phyloP scores from a whole-genome alignment of 2,797 vertebrate species.

The Myotis planiceps region DNA sequence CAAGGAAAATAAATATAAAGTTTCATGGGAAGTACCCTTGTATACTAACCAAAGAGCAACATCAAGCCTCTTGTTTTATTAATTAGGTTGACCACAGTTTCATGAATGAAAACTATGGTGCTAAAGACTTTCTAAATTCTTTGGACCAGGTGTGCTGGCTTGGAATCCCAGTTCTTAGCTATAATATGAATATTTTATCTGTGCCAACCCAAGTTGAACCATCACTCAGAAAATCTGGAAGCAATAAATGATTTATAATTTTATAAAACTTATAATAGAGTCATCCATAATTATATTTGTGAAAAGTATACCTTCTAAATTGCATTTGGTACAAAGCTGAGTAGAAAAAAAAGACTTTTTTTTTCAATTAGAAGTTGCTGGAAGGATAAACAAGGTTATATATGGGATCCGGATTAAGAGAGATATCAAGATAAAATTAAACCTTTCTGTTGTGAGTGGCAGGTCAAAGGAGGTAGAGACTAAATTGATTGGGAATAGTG shows the following conservation, averaged over 20 bases:
- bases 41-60: background rate
- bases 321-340: background rate
- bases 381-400: background rate
- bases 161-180: background rate
- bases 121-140: background rate
- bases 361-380: background rate
- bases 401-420: background rate
- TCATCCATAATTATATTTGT: background rate
- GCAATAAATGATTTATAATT: background rate
- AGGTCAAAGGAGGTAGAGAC: background rate
- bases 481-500: background rate
- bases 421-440: background rate
- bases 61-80: background rate
- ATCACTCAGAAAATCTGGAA: background rate
- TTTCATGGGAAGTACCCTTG: background rate
- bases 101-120: background rate
- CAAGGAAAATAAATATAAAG: background rate
- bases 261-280: background rate
- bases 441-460: background rate
- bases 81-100: background rate
- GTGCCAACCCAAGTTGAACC: background rate
- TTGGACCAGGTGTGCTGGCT: background rate
- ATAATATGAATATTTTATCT: background rate
- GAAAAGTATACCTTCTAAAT: background rate
- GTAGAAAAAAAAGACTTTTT: background rate